Percentiles rank a stretch among this genome's conserved stretches.
phyloP scores from a whole-genome alignment of 2,888 invertebrate species.

The Drosophila paucipuncta region DNA sequence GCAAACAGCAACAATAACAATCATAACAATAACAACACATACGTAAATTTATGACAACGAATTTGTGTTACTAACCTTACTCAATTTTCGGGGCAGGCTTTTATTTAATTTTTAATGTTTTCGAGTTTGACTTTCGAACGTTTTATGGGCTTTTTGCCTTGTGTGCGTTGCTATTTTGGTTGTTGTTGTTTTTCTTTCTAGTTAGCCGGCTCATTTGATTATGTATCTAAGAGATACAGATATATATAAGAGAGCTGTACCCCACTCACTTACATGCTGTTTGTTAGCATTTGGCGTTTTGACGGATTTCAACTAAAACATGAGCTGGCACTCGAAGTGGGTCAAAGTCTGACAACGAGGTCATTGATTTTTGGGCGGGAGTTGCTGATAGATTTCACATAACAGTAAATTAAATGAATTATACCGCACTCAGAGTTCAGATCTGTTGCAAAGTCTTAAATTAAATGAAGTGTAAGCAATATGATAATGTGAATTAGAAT shows the following conservation, averaged over 20 bases:
- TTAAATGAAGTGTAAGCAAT: background rate
- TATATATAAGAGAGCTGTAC: conserved; percentile 50
- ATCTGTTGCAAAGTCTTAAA: background rate
- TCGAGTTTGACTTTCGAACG: conserved; percentile 74
- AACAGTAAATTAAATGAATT: conserved; percentile 37
- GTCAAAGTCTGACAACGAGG: conserved; percentile 76
- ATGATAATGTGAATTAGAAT: background rate
- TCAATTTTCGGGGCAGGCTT: conserved; percentile 63
- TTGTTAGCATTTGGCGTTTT: conserved; percentile 32
- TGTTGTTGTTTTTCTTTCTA: conserved; percentile 47
- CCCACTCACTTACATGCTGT: conserved; percentile 28
- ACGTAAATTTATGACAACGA: conserved; percentile 76
- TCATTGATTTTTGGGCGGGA: conserved; percentile 54
- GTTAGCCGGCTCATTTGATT: conserved; percentile 71
- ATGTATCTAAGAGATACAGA: conserved; percentile 65
- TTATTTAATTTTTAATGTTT: conserved; percentile 39
- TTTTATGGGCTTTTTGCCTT: conserved; percentile 65
- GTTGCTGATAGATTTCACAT: conserved; percentile 33
- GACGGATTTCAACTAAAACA: conserved; percentile 44
- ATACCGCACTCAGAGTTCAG: background rate
- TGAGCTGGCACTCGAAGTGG: conserved; percentile 67
- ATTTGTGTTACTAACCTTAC: conserved; percentile 79
- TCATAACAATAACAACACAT: conserved; percentile 27
- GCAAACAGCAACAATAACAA: conserved; percentile 57
- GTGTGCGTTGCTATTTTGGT: conserved; percentile 36